These are phyloP conservation scores for Pelagia noctiluca DNA, from an alignment of 30 jellyfish, hydroid and myxozoan genomes.

Conservation along the genomic window DNA sequence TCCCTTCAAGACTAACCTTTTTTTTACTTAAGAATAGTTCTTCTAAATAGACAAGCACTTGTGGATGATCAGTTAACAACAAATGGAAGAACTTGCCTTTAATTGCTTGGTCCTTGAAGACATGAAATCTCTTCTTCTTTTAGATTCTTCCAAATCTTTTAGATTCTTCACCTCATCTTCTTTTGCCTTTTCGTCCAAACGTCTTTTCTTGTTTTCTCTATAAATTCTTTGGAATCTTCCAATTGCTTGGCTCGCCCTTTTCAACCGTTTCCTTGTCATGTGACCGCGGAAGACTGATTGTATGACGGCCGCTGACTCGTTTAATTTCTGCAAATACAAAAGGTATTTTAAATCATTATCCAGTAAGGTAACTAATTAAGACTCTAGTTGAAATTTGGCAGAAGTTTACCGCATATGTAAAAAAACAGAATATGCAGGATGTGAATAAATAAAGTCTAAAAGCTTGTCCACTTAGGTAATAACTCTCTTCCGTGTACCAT, in stretches of 20 bases:
- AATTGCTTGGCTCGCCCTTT: conserved; percentile 57
- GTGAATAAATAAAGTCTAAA: too few species aligned
- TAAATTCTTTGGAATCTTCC: conserved; percentile 73
- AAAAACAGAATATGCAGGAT: too few species aligned
- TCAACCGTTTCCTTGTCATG: conserved; percentile 45
- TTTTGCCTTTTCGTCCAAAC: conserved; percentile 9
- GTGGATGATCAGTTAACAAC: too few species aligned
- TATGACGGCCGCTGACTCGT: conserved; percentile 71
- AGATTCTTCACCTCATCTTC: conserved; percentile 13
- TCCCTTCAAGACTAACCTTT: too few species aligned
- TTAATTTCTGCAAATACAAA: conserved; percentile 58
- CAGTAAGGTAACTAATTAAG: too few species aligned
- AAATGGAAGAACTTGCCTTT: conserved; percentile 27
- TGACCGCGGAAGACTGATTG: conserved; percentile 83
- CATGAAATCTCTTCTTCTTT: conserved; percentile 68
- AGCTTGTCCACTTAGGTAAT: too few species aligned
- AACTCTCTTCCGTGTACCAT: too few species aligned
- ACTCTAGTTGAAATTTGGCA: too few species aligned
- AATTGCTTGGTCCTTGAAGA: conserved; percentile 71
- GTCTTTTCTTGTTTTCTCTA: conserved; percentile 31
- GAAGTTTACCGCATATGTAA: too few species aligned
- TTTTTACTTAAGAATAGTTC: too few species aligned
- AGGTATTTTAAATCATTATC: background rate
- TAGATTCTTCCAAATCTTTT: conserved; percentile 40
- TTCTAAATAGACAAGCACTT: too few species aligned